Evolutionary conservation across 1,140 invertebrate species (phyloP), one percentile per base, ranked within the genome.

Genomic region (Lepidurus couesii): DNA sequence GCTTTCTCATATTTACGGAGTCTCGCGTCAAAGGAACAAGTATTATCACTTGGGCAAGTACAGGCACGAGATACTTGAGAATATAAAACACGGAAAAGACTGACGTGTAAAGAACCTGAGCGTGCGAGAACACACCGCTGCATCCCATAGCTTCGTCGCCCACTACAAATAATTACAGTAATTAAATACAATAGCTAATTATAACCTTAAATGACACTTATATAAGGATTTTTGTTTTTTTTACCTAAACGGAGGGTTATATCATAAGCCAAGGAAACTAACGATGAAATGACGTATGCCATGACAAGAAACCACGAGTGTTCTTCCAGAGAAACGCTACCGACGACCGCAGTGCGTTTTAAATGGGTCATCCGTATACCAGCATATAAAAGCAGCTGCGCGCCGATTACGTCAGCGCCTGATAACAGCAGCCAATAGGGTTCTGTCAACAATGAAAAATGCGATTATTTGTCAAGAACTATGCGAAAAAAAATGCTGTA

Each of bases 401-500:
- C 87, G 13, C 86, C 83, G 7, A 87, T 82, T 78, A 88, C 86
- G 81, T 88, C 87, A 13, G 86, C 86, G 43, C 84, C 84, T 42
- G 88, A 88, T 44, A 89, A 81, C 82, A 87, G 85, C 73, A 88
- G 78, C 87, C 87, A 89, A 80, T 88, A 87, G 1, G 87, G 87
- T 80, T 86, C 88, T 89, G 80, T 44, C 84, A 83, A 65, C 74
- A 73, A 42, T n/a, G 78, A 77, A 80, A 77, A 65, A 43, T 74
- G 26, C 45, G 44, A 47, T 65, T 81, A 65, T 65, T 16, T 13
- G 16, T 11, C 21, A 65, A 13, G 13, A 65, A 65, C 16, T n/a
- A 4, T 13, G 80, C 47, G 53, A 45, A 79, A 43, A 42, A 78
- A 34, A 53, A 26, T 73, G 43, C 24, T 34, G 42, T 76, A 73